Evolutionary conservation across 2,113 vertebrate species (phyloP), one percentile per base, ranked within the genome.

Genomic region (Calypte anna): DNA sequence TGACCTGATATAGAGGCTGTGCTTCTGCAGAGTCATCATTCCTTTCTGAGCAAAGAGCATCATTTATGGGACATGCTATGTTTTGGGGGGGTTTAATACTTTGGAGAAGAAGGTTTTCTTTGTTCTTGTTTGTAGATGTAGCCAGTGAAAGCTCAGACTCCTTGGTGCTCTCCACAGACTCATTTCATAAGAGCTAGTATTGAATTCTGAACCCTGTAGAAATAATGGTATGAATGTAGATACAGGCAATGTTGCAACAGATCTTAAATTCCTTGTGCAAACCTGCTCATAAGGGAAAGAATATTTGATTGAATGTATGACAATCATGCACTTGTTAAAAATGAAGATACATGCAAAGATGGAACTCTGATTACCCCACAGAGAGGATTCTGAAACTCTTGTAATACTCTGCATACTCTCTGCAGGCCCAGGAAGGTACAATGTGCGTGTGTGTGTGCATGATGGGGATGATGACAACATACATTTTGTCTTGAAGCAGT

Each of bases 111-210:
- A 28, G 9, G 61, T 2, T 53, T 76, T 38, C 12, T 51, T 8
- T 82, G 14, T 46, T 81, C 17, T 18, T 50, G 7, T 20, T 33
- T 48, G 3, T 25, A 59, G 46, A 3, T 2, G 0, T 0, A 0
- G 6, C 9, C 23, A 59, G 8, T 55, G 17, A 75, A 68, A 79
- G 4, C 6, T 64, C 40, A 13, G 14, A 6, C 7, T 58, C 27
- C 18, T 69, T 30, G 7, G 5, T 62, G 80, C 22, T 13, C 9
- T 54, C 19, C 14, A 73, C 4, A 40, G 7, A 10, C 3, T 85
- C 8, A 21, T 79, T 80, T 31, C n/a, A 11, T 11, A 33, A 7
- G 2, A 14, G 7, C 14, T 78, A 27, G 5, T 82, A 14, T 8
- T 46, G 36, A 74, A 46, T 22, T 82, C 23, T 61, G 9, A 66